These are phyloP conservation scores for Ctenoplectra terminalis DNA, from an alignment of 1,140 invertebrate genomes.

Conservation along the genomic window DNA sequence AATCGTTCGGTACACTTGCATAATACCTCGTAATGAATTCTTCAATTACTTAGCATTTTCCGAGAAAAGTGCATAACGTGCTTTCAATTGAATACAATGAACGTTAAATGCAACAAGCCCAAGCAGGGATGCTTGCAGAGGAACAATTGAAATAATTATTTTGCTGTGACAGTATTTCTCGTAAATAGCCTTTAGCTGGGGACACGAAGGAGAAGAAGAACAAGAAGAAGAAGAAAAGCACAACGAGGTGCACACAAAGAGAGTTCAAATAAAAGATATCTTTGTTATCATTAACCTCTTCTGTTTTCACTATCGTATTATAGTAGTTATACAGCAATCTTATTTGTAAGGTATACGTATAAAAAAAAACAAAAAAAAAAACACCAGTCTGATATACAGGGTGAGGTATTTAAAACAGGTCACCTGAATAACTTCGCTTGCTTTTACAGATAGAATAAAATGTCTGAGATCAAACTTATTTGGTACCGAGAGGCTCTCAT, in stretches of 20 bases:
- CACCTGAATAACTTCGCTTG: too few species aligned
- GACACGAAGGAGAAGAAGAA: background rate
- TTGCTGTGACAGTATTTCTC: background rate
- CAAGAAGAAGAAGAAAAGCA: slow-evolving; percentile 5
- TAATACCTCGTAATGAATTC: background rate
- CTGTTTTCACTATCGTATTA: slow-evolving; percentile 1
- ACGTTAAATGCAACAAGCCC: slow-evolving; percentile 1
- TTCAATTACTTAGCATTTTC: background rate
- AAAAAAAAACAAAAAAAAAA: too few species aligned
- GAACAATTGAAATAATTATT: slow-evolving; percentile 37
- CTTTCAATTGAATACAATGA: background rate
- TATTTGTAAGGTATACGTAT: slow-evolving; percentile 52
- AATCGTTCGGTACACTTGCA: too few species aligned
- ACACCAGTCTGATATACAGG: too few species aligned
- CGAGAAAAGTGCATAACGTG: background rate
- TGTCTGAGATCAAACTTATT: too few species aligned
- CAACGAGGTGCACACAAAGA: slow-evolving; percentile 18
- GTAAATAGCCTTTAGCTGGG: background rate
- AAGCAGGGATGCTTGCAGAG: background rate
- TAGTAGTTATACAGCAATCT: slow-evolving; percentile 60
- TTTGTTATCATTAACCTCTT: background rate
- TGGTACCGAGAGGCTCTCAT: too few species aligned
- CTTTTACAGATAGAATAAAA: too few species aligned
- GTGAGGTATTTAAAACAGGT: too few species aligned
- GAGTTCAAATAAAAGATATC: slow-evolving; percentile 22